Evolutionary conservation across 2,888 invertebrate species (phyloP).

Genomic region (Macaria notata): DNA sequence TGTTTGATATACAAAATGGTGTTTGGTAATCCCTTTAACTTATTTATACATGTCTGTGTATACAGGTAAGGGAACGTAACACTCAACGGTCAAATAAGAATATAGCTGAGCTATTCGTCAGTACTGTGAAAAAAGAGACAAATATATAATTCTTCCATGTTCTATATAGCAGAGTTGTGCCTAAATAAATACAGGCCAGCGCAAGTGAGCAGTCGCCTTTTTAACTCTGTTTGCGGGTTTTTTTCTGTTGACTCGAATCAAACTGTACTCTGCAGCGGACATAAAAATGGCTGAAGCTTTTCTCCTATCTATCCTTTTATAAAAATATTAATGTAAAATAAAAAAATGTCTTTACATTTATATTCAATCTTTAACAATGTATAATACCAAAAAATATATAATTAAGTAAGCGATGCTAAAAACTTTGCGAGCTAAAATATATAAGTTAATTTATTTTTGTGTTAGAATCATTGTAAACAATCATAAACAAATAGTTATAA

Average conservation of each 20-base stretch:
- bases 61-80: conserved; percentile 4
- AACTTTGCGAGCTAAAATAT: no score
- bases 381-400: no score
- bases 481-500: no score
- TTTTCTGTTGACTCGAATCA: conserved; percentile 18
- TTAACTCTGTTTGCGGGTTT: conserved; percentile 28
- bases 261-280: conserved; percentile 10
- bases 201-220: conserved; percentile 43
- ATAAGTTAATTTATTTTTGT: no score
- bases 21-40: conserved; percentile 8
- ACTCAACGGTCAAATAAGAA: conserved; percentile 18
- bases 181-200: conserved; percentile 43
- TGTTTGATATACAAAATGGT: conserved; percentile 1
- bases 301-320: background rate
- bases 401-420: no score
- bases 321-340: no score
- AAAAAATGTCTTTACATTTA: no score
- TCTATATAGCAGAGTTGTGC: conserved; percentile 19
- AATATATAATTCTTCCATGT: background rate
- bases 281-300: conserved; percentile 7
- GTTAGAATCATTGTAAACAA: no score
- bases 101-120: conserved; percentile 15
- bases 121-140: background rate
- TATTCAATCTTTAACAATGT: no score
- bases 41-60: conserved; percentile 8